Conservation (phyloP, 2,888 invertebrate species). For the Limnephilus lunatus region DNA sequence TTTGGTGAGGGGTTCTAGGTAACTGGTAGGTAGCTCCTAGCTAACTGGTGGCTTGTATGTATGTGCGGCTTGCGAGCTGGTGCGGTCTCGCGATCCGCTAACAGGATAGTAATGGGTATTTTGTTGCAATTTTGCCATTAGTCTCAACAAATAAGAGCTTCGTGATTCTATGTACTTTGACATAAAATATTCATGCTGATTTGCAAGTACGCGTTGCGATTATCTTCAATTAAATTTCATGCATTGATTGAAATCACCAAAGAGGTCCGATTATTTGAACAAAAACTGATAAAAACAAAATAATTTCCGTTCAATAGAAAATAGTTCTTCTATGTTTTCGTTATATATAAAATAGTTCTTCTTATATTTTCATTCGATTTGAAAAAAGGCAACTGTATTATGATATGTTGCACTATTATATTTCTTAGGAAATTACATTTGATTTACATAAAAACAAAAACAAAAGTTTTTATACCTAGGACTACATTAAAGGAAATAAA, state of each 20-base stretch:
- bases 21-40: background rate
- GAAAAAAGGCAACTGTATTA: no score
- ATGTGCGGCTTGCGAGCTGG: background rate
- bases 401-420: no score
- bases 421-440: no score
- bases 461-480: no score
- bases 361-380: no score
- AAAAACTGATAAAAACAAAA: background rate
- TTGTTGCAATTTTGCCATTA: background rate
- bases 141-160: background rate
- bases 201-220: background rate
- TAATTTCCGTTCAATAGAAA: background rate
- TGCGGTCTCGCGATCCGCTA: background rate
- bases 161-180: background rate
- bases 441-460: no score
- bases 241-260: background rate
- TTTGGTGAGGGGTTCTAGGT: constrained; percentile 47
- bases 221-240: background rate
- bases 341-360: background rate
- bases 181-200: background rate
- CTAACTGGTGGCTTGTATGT: background rate
- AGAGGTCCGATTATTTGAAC: background rate
- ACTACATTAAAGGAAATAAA: no score
- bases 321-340: background rate
- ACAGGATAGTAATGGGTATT: background rate